Base-by-base conservation (phyloP, 2,113 vertebrate species). In the Halcyon malimbica region DNA sequence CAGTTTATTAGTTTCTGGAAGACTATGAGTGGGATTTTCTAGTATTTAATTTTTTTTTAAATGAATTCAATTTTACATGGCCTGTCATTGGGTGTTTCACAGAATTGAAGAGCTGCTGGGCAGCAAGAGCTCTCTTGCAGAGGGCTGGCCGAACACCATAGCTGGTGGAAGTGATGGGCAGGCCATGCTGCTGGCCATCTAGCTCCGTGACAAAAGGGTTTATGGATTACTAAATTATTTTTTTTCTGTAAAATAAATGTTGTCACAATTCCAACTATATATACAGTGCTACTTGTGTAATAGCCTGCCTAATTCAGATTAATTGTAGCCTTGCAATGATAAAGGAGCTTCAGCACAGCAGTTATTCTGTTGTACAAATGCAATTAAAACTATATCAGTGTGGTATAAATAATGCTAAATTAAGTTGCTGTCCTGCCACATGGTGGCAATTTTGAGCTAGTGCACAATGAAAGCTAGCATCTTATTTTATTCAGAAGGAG, bases 401-500 rank as follows among this genome's bases (percentile, higher is more conserved):
- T 35, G 50, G 10, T 83, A 92, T 70, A 95, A 93, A 80, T 96
- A 74, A 59, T 94, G 26, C 39, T 85, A 90, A 85, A 87, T 91
- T 88, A 94, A 94, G 74, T 93, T 82, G 83, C 84, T 95, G 90
- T 97, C 91, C 53, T 62, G 97, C 97, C 97, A 97, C 97, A 95
- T 94, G 97, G 97, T 98, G 98, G 97, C 98, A 97, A 97, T 97
- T 98, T 97, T 98, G 97, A 98, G 97, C 97, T 97, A 93, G 88
- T 92, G 73, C 92, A 87, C 68, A 90, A 81, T 77, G 92, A 93
- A 70, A 97, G 44, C 35, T 41, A 35, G 54, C 50, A 6, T 83
- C 73, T 79, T 93, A 42, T 56, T 95, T 97, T 87, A 91, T 91
- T 81, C 60, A 62, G 69, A 62, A 97, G 80, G 53, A 90, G 78